Base-by-base conservation (phyloP, 2,113 vertebrate species). In the Archilochus colubris region DNA sequence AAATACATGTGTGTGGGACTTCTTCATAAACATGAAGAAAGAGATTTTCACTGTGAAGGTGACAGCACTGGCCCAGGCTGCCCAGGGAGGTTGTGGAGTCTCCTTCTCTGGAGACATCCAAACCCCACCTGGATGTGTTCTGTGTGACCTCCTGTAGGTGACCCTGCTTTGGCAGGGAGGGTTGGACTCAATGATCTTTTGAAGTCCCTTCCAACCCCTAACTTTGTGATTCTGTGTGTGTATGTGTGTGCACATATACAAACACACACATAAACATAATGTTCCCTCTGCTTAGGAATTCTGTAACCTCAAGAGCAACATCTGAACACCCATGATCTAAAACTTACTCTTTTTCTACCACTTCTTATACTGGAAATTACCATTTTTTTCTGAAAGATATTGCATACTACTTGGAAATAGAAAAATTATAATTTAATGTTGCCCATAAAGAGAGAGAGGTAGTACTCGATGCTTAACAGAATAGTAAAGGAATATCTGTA, bases 241-340 rank as follows among this genome's bases (percentile, higher is more conserved):
- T 40, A 1, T 61, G 6, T 6, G 16, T 10, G 9, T 5, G 43
- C 27, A 17, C 55, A 12, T 12, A 33, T 14, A 53, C 4, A 10
- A 3, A 10, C 4, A 7, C 5, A 7, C 2, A 4, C 9, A 12
- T 31, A 3, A 23, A 25, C 27, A 12, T 12, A 36, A 31, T 1
- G 38, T 48, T 77, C 20, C 22, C 9, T 62, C 33, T 68, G 30
- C 58, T 59, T 74, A 55, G 15, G 36, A 12, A 43, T 88, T 85
- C 67, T 86, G 12, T 59, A 66, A 86, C 25, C 3, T 66, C 43
- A 46, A 73, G 1, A 66, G 16, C 31, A 72, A 21, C 46, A 55
- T 36, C 46, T 85, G 69, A 91, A 82, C 46, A 7, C 19, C 48
- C 25, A 6, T 22, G 3, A 66, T 73, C 12, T 70, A 19, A 23